Conservation (phyloP, 2,113 vertebrate genomes). For the Oncorhynchus masou region DNA sequence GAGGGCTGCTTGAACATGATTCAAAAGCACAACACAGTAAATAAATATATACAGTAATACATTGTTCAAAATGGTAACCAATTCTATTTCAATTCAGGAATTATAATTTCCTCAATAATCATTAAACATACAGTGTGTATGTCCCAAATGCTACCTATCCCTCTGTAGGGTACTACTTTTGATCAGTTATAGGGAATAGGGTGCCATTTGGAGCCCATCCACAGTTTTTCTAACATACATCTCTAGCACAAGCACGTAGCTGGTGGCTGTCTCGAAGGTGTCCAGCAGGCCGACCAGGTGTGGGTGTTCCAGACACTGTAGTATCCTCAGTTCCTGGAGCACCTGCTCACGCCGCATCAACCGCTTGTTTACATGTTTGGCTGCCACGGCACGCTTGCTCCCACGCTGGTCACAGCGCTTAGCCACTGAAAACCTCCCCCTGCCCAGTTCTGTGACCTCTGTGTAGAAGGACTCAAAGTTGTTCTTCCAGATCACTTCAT, state of each 20-base stretch:
- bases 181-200: background rate
- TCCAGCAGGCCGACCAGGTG: conserved; percentile 89
- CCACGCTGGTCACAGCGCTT: conserved; percentile 94
- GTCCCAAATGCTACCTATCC: no score
- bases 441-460: conserved; percentile 94
- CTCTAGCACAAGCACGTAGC: conserved; percentile 84
- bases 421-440: conserved; percentile 95
- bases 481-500: conserved; percentile 90
- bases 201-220: no score
- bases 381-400: conserved; percentile 86
- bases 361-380: conserved; percentile 95
- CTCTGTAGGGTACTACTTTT: no score
- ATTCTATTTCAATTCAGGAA: no score
- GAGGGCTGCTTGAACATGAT: background rate
- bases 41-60: background rate
- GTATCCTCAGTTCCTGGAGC: conserved; percentile 88
- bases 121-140: no score
- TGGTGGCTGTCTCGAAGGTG: conserved; percentile 90
- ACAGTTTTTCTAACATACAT: no score
- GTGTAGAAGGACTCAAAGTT: conserved; percentile 91
- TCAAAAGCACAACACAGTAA: background rate
- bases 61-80: no score
- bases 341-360: conserved; percentile 94
- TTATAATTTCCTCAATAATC: no score
- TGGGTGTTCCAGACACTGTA: conserved; percentile 91